Percentiles rank a stretch among this genome's conserved stretches.
Evolutionary conservation across 1,140 invertebrate genomes (phyloP).

Genomic region (Meloidogyne exigua): DNA sequence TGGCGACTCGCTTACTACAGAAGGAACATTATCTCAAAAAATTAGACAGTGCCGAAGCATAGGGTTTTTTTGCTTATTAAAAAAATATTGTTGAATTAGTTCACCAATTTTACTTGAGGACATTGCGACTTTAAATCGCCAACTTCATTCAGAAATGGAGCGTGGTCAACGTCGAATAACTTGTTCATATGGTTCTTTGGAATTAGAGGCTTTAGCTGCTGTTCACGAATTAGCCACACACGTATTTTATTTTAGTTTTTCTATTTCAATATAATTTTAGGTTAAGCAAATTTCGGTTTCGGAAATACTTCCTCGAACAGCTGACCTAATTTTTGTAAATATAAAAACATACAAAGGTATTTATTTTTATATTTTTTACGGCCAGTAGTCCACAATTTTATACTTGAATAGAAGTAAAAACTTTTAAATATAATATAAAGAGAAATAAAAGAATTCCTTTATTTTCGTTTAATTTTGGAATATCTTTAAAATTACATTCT

Average conservation of each 20-base stretch:
- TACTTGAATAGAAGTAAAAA: no score
- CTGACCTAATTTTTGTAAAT: constrained; percentile 62
- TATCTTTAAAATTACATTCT: no score
- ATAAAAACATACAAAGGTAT: constrained; percentile 59
- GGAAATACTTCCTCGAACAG: constrained; percentile 57
- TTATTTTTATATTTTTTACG: neutral
- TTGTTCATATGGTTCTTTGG: constrained; percentile 43
- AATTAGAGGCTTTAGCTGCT: constrained; percentile 61
- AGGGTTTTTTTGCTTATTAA: constrained; percentile 7
- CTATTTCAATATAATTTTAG: no score
- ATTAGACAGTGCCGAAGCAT: constrained; percentile 16
- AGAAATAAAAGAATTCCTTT: no score
- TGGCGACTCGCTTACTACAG: constrained; percentile 17
- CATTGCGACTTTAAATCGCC: constrained; percentile 54
- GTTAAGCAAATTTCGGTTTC: constrained; percentile 57
- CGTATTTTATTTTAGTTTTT: constrained; percentile 8
- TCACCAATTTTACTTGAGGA: constrained; percentile 58
- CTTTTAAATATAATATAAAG: no score
- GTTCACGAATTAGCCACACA: constrained; percentile 56
- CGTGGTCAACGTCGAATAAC: neutral
- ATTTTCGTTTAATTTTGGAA: no score
- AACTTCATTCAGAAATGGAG: constrained; percentile 35
- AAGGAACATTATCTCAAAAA: constrained; percentile 28
- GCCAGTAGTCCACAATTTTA: no score
- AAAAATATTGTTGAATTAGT: constrained; percentile 25